Conservation (phyloP, 2,797 vertebrate genomes). For the Holocentrus rufus region DNA sequence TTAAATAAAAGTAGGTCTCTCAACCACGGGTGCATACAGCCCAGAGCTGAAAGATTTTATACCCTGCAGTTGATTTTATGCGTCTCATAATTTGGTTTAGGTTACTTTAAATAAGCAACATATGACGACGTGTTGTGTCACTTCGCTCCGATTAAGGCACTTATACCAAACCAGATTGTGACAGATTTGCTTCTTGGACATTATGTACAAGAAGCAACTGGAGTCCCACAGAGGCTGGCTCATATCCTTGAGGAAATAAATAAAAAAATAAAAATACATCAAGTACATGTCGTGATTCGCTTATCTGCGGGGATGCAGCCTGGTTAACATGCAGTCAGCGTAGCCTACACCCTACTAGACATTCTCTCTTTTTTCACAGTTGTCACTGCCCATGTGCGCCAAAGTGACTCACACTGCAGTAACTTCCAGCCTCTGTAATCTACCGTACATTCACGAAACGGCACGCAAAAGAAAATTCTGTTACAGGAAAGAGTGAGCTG, state of each 20-base stretch:
- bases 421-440: slow-evolving; percentile 80
- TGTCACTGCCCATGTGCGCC: slow-evolving; percentile 85
- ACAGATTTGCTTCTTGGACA: neutral
- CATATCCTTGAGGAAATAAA: neutral
- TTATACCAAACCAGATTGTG: neutral
- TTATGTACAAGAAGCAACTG: neutral
- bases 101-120: neutral
- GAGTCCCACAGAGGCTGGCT: slow-evolving; percentile 33
- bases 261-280: too few relatives aligned
- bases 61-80: neutral
- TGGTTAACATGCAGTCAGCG: slow-evolving; percentile 73
- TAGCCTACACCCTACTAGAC: slow-evolving; percentile 63
- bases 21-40: neutral
- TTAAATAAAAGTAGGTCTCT: slow-evolving; percentile 26
- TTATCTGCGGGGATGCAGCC: slow-evolving; percentile 41
- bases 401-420: slow-evolving; percentile 90
- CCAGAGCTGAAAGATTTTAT: neutral
- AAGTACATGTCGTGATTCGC: slow-evolving; percentile 49
- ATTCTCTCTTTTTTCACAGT: slow-evolving; percentile 60
- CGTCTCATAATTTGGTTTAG: neutral
- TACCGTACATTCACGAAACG: slow-evolving; percentile 74
- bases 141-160: neutral
- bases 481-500: slow-evolving; percentile 1
- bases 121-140: neutral
- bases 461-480: slow-evolving; percentile 57